These are phyloP conservation scores for Ranitomeya imitator DNA, from an alignment of 2,113 vertebrate species.

Conservation along the genomic window DNA sequence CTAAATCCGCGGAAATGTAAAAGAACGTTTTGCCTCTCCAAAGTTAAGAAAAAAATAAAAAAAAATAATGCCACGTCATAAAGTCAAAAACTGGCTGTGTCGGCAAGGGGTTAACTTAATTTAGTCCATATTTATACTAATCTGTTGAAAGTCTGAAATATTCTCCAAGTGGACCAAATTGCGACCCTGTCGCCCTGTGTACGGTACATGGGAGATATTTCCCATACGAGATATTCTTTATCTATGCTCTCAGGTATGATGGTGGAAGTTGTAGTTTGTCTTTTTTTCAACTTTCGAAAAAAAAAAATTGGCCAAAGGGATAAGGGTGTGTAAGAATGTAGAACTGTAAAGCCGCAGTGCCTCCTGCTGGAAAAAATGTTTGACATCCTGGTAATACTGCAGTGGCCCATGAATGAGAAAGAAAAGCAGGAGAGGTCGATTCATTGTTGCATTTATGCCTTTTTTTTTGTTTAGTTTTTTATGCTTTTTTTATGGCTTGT, in stretches of 20 bases:
- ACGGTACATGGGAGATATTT: background rate
- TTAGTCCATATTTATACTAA: too few species aligned
- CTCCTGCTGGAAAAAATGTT: background rate
- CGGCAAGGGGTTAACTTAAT: too few species aligned
- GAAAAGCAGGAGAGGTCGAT: background rate
- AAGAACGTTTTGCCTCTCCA: too few species aligned
- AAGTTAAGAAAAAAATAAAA: too few species aligned
- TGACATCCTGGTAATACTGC: background rate
- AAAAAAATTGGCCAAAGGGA: background rate
- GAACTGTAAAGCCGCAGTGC: background rate
- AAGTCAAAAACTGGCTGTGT: too few species aligned
- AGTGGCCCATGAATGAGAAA: background rate
- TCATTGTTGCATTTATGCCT: too few species aligned
- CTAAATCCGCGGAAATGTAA: too few species aligned
- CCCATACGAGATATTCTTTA: background rate
- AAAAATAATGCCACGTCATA: too few species aligned
- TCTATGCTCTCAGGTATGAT: background rate
- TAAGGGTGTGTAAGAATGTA: background rate
- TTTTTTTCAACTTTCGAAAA: background rate
- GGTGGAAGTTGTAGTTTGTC: background rate
- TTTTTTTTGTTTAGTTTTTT: too few species aligned
- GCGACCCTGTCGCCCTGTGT: background rate
- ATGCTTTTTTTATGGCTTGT: too few species aligned
- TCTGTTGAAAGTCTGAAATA: too few species aligned
- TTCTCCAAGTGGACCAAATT: background rate